Evolutionary conservation across 35 echinoderm and acorn worm genomes (phyloP).

Genomic region (Diadema setosum): DNA sequence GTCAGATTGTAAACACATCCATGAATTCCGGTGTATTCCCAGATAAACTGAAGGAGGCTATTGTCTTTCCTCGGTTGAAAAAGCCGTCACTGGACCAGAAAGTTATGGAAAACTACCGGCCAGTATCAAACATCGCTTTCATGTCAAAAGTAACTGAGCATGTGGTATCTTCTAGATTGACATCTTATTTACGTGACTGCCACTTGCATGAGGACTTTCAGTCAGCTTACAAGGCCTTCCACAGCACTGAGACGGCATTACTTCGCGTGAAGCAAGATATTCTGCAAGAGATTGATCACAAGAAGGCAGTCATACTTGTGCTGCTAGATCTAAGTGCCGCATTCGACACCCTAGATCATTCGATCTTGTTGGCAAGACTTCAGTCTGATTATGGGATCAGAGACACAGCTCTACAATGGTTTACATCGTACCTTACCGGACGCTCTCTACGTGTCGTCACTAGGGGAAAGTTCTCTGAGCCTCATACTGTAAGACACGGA

Average conservation of each 20-base stretch:
- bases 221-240: constrained; percentile 57
- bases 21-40: constrained; percentile 23
- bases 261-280: constrained; percentile 64
- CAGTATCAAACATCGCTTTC: constrained; percentile 62
- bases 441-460: constrained; percentile 28
- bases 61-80: constrained; percentile 49
- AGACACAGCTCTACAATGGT: constrained; percentile 49
- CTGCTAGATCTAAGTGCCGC: constrained; percentile 62
- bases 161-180: constrained; percentile 3
- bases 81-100: constrained; percentile 47
- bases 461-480: neutral
- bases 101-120: constrained; percentile 59
- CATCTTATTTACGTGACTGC: constrained; percentile 13
- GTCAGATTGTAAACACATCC: no score
- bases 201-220: constrained; percentile 51
- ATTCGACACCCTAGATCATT: constrained; percentile 73
- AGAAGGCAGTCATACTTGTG: constrained; percentile 32
- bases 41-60: neutral
- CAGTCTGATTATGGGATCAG: constrained; percentile 32
- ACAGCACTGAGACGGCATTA: constrained; percentile 65
- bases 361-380: constrained; percentile 47
- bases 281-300: constrained; percentile 44
- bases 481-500: neutral
- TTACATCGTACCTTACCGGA: constrained; percentile 43
- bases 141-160: constrained; percentile 54